phyloP scores from a whole-genome alignment of 2,113 vertebrate genomes.

The Kryptolebias marmoratus region DNA sequence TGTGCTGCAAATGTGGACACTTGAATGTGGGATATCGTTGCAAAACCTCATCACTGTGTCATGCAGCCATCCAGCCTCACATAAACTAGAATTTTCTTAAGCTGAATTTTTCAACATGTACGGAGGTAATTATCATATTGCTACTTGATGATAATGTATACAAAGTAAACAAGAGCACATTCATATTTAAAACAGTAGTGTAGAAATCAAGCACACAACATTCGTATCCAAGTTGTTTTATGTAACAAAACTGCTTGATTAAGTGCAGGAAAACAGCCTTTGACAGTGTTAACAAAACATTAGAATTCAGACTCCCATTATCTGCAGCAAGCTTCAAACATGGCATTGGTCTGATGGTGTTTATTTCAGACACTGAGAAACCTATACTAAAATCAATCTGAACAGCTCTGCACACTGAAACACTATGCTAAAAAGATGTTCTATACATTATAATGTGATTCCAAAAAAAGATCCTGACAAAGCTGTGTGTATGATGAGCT shows the following conservation, averaged over 20 bases:
- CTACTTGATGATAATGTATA: neutral
- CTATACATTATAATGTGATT: neutral
- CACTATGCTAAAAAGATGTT: neutral
- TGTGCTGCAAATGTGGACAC: constrained; percentile 36
- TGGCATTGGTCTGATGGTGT: neutral
- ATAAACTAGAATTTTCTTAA: neutral
- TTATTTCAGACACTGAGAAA: neutral
- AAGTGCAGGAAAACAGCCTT: neutral
- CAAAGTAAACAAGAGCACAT: neutral
- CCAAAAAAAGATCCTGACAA: too few relatives aligned
- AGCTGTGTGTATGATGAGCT: neutral
- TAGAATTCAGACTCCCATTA: neutral
- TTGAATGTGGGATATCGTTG: neutral
- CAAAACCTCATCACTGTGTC: neutral
- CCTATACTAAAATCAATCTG: neutral
- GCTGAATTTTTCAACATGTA: neutral
- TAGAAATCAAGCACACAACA: neutral
- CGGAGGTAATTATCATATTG: neutral
- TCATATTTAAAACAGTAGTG: neutral
- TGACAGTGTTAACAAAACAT: neutral
- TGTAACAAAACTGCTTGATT: neutral
- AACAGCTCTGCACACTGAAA: neutral
- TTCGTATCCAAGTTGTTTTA: neutral
- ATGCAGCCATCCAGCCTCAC: neutral
- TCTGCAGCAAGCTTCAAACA: neutral